Percentiles rank a stretch among this genome's conserved stretches.
Evolutionary conservation across 2,797 vertebrate genomes (phyloP).

Genomic region (Clamator glandarius): DNA sequence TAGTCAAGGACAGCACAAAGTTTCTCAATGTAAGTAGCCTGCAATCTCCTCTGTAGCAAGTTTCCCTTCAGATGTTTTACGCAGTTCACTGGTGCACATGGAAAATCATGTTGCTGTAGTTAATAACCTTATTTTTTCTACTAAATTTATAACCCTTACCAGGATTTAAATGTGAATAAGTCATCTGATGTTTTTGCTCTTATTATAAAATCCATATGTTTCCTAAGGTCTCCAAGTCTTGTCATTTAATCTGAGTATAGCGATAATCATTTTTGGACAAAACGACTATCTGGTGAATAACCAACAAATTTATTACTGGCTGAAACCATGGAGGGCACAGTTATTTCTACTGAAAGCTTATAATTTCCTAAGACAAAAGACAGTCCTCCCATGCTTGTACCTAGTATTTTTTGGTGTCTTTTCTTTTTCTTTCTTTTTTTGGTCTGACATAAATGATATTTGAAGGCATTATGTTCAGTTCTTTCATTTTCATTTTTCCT

Average conservation of each 20-base stretch:
- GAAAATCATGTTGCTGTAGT: conserved; percentile 64
- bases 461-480: not conserved
- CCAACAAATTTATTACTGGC: conserved; percentile 51
- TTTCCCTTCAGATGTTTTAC: conserved; percentile 64
- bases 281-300: conserved; percentile 31
- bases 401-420: not conserved
- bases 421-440: not conserved
- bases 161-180: conserved; percentile 51
- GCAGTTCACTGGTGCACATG: conserved; percentile 59
- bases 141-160: conserved; percentile 49
- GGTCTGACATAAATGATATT: not conserved
- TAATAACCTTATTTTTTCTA: conserved; percentile 67
- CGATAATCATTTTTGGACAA: conserved; percentile 49
- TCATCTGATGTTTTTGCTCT: conserved; percentile 48
- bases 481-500: not conserved
- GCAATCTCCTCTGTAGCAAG: conserved; percentile 9
- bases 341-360: conserved; percentile 20
- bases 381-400: not conserved
- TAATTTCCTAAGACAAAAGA: not conserved
- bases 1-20: conserved; percentile 30
- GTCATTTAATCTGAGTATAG: conserved; percentile 41
- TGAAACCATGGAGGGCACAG: conserved; percentile 22
- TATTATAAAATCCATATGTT: conserved; percentile 67
- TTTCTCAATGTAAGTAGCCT: conserved; percentile 11
- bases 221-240: conserved; percentile 35